These are phyloP conservation scores for Falco biarmicus DNA, from an alignment of 2,797 vertebrate species.

Conservation along the genomic window DNA sequence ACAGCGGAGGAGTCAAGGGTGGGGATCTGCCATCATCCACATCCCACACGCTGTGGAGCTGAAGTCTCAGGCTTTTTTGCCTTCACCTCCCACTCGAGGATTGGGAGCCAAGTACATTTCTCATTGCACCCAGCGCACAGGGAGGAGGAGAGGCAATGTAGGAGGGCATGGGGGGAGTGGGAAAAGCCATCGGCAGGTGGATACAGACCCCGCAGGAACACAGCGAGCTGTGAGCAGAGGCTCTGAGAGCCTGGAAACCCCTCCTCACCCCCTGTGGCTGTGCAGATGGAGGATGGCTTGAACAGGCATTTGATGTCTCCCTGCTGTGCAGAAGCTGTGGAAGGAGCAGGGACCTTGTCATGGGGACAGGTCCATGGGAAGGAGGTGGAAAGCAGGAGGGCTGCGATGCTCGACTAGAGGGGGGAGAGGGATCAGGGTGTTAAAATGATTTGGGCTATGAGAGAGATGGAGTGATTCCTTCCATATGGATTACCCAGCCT, in stretches of 20 bases:
- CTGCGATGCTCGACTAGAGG: neutral
- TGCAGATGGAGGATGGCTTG: neutral
- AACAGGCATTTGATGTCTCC: neutral
- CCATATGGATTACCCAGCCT: neutral
- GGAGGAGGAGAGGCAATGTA: neutral
- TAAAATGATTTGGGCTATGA: neutral
- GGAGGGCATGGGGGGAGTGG: neutral
- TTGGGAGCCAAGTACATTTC: slow-evolving; percentile 55
- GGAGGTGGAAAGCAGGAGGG: neutral
- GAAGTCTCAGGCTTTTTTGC: slow-evolving; percentile 38
- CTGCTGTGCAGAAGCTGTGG: neutral
- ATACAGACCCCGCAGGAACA: neutral
- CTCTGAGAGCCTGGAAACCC: neutral
- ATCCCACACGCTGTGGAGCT: neutral
- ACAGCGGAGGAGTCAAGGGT: slow-evolving; percentile 33
- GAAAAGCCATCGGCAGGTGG: neutral
- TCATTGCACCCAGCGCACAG: neutral
- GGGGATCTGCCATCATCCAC: slow-evolving; percentile 37
- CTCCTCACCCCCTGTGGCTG: neutral
- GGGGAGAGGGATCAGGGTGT: neutral
- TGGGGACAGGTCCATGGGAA: accelerated
- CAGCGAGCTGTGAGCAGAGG: accelerated
- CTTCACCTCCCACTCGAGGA: slow-evolving; percentile 54
- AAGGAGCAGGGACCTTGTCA: neutral
- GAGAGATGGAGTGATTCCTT: neutral